These are phyloP conservation scores for Cynoglossus semilaevis DNA, from an alignment of 2,113 vertebrate genomes.

Conservation along the genomic window DNA sequence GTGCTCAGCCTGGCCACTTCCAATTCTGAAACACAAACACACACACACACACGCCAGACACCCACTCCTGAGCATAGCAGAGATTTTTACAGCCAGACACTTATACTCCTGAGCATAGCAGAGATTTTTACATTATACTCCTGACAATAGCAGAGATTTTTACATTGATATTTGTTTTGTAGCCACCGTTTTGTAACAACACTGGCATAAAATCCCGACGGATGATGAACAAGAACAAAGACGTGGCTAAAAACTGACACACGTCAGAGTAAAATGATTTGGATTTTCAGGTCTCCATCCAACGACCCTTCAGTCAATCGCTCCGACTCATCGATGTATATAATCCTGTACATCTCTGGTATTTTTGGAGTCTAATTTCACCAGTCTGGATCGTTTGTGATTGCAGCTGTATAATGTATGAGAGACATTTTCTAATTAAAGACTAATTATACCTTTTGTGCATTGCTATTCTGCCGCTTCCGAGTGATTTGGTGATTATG, in stretches of 20 bases:
- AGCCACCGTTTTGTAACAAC: slow-evolving; percentile 30
- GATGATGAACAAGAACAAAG: slow-evolving; percentile 20
- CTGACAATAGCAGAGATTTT: slow-evolving; percentile 14
- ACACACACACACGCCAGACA: slow-evolving; percentile 21
- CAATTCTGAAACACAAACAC: slow-evolving; percentile 73
- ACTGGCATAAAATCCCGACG: slow-evolving; percentile 19
- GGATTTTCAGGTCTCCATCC: slow-evolving; percentile 24
- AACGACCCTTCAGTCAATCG: slow-evolving; percentile 61
- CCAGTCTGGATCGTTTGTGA: slow-evolving; percentile 54
- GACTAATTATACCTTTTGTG: slow-evolving; percentile 68
- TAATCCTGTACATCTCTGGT: slow-evolving; percentile 45
- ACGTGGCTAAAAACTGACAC: slow-evolving; percentile 18
- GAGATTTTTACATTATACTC: not conserved
- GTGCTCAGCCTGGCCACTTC: slow-evolving; percentile 96
- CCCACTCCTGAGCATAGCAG: not conserved
- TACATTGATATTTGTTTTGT: slow-evolving; percentile 41
- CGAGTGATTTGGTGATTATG: slow-evolving; percentile 60
- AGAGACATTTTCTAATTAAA: slow-evolving; percentile 71
- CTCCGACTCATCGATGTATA: slow-evolving; percentile 33
- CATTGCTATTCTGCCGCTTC: slow-evolving; percentile 51
- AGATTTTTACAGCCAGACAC: slow-evolving; percentile 19
- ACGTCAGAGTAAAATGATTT: slow-evolving; percentile 47
- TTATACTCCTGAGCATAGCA: not conserved
- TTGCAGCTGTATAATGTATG: slow-evolving; percentile 54
- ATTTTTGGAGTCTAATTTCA: slow-evolving; percentile 59